Conservation (phyloP, 2,888 invertebrate genomes). For the Colletes collaris region DNA sequence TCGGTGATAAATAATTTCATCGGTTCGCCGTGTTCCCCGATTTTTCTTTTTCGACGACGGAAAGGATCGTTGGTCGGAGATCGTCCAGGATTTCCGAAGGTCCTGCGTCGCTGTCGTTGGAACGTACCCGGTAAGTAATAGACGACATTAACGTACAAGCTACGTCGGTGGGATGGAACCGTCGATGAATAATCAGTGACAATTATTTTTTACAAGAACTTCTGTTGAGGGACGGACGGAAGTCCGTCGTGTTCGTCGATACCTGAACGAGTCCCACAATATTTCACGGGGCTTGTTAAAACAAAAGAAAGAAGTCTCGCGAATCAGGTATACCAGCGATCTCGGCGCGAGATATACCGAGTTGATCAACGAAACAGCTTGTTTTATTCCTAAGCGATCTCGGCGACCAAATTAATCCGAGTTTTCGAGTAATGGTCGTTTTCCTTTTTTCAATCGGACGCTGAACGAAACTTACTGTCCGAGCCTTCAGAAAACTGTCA, state of each 20-base stretch:
- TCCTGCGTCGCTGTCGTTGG: constrained; percentile 20
- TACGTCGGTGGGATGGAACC: constrained; percentile 40
- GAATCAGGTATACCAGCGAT: constrained; percentile 30
- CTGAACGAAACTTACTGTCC: no score
- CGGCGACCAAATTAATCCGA: neutral
- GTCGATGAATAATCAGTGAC: constrained; percentile 62
- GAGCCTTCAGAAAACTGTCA: no score
- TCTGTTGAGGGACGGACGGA: constrained; percentile 60
- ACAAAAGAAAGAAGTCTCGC: constrained; percentile 6
- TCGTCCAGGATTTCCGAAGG: constrained; percentile 40
- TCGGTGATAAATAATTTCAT: constrained; percentile 42
- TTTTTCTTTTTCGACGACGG: constrained; percentile 45
- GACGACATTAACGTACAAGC: constrained; percentile 69
- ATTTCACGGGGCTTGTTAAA: constrained; percentile 39
- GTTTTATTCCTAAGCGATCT: neutral
- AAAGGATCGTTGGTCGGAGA: constrained; percentile 7
- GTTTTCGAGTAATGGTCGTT: neutral
- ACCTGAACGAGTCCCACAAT: constrained; percentile 53
- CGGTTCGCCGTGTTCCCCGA: constrained; percentile 13
- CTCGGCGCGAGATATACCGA: neutral
- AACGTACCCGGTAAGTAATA: constrained; percentile 67
- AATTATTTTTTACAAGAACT: constrained; percentile 57
- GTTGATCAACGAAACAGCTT: constrained; percentile 29
- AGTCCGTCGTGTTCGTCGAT: constrained; percentile 59
- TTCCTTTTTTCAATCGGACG: neutral